phyloP scores from a whole-genome alignment of 1,140 invertebrate species.

The Neodiprion fabricii region DNA sequence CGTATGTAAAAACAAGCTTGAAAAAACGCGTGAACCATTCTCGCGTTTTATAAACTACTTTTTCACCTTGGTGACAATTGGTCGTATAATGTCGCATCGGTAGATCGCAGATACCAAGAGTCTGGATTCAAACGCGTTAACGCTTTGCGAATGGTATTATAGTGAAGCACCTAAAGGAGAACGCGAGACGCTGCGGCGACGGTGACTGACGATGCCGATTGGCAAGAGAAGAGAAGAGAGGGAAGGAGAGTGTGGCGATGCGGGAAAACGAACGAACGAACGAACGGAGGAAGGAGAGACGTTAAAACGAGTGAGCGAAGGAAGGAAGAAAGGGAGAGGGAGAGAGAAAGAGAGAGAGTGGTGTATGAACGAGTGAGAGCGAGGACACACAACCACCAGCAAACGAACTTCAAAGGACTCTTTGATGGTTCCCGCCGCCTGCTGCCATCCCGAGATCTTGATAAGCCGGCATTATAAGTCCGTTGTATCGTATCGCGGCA shows the following conservation, averaged over 20 bases:
- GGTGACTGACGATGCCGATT: constrained; percentile 16
- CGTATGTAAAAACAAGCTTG: too few relatives aligned
- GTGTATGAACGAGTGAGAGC: constrained; percentile 28
- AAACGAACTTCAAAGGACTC: constrained; percentile 57
- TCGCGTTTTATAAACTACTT: too few relatives aligned
- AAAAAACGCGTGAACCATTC: too few relatives aligned
- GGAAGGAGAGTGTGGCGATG: constrained; percentile 23
- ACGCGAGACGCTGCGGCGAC: too few relatives aligned
- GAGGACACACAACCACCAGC: constrained; percentile 40
- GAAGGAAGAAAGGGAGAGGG: constrained; percentile 30
- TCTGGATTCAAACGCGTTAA: too few relatives aligned
- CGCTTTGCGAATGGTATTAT: too few relatives aligned
- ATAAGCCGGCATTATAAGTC: constrained; percentile 56
- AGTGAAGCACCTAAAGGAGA: too few relatives aligned
- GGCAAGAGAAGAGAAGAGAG: constrained; percentile 8
- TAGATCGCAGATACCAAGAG: too few relatives aligned
- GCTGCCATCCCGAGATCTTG: constrained; percentile 54
- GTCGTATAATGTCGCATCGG: too few relatives aligned
- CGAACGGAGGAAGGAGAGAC: constrained; percentile 29
- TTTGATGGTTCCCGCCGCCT: constrained; percentile 55
- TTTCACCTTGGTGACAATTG: too few relatives aligned
- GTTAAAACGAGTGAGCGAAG: constrained; percentile 20
- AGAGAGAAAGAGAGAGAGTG: constrained; percentile 32
- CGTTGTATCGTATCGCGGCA: constrained; percentile 47
- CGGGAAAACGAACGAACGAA: constrained; percentile 23